Percentiles rank a stretch among this genome's conserved stretches.
Evolutionary conservation across 2,113 vertebrate species (phyloP).

Genomic region (Galemys pyrenaicus): DNA sequence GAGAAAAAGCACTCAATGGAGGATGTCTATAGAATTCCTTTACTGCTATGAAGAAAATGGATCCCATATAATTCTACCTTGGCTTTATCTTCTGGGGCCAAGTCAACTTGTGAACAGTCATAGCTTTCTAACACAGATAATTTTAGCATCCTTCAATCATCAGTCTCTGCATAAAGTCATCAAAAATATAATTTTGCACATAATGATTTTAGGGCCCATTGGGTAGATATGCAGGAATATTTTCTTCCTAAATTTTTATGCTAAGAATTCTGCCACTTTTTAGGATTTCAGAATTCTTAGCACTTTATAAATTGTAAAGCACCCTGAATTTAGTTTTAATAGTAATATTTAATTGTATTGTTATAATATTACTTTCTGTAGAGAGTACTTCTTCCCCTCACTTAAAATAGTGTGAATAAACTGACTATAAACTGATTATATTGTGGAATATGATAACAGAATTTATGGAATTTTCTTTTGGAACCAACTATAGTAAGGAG

Average conservation of each 20-base stretch:
- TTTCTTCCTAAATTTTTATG: neutral
- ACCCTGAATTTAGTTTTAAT: conserved; percentile 7
- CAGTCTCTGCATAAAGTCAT: neutral
- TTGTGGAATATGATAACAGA: neutral
- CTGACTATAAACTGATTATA: neutral
- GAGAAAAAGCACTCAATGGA: neutral
- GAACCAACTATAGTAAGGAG: neutral
- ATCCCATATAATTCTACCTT: neutral
- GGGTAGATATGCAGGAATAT: neutral
- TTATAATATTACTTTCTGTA: neutral
- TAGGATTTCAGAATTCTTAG: neutral
- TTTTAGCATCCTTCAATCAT: neutral
- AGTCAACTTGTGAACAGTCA: neutral
- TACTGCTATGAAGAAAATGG: neutral
- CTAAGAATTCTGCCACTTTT: neutral
- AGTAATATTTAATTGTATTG: neutral
- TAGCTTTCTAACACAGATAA: neutral
- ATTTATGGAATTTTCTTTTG: neutral
- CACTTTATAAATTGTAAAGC: neutral
- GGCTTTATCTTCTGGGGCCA: neutral
- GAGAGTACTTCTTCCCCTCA: neutral
- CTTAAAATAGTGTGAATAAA: neutral
- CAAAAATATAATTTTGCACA: neutral
- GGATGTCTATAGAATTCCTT: neutral
- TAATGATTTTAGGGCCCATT: neutral